A percentile compares a stretch with the other conserved stretches of the same genome.
Evolutionary conservation across 2,113 vertebrate species (phyloP).

Genomic region (Colistium nudipinnis): DNA sequence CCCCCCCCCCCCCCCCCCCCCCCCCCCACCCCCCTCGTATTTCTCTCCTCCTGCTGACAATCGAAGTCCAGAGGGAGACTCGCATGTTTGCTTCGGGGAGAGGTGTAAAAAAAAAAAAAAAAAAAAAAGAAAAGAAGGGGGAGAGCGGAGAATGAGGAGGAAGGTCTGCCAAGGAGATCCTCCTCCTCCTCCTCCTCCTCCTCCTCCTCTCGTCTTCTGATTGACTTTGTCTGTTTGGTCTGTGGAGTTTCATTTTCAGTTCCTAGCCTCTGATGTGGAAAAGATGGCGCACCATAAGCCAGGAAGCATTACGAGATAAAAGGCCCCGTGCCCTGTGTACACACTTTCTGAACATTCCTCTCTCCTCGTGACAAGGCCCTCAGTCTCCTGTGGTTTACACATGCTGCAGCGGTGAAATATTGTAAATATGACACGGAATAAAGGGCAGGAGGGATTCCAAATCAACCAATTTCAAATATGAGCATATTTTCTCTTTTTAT

Average conservation of each 20-base stretch:
- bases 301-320: slow-evolving; percentile 76
- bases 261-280: slow-evolving; percentile 71
- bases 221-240: slow-evolving; percentile 82
- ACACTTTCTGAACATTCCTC: slow-evolving; percentile 72
- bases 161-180: slow-evolving; percentile 54
- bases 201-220: slow-evolving; percentile 75
- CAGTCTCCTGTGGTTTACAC: slow-evolving; percentile 26
- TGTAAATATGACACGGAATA: slow-evolving; percentile 26
- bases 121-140: too few species aligned
- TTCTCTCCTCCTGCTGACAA: slow-evolving; percentile 74
- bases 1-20: slow-evolving; percentile 4
- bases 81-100: slow-evolving; percentile 64
- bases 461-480: slow-evolving; percentile 17
- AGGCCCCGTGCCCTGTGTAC: slow-evolving; percentile 61
- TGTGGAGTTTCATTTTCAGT: slow-evolving; percentile 74
- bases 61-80: slow-evolving; percentile 75
- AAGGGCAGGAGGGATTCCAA: background rate
- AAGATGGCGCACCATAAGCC: slow-evolving; percentile 48
- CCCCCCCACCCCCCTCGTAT: slow-evolving; percentile 40
- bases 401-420: slow-evolving; percentile 19
- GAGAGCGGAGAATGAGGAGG: slow-evolving; percentile 51
- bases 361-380: slow-evolving; percentile 38
- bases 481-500: slow-evolving; percentile 7
- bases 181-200: slow-evolving; percentile 65
- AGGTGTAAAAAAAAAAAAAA: slow-evolving; percentile 57